Base-by-base conservation (phyloP, 2,113 vertebrate species). In the Callocephalon fimbriatum region DNA sequence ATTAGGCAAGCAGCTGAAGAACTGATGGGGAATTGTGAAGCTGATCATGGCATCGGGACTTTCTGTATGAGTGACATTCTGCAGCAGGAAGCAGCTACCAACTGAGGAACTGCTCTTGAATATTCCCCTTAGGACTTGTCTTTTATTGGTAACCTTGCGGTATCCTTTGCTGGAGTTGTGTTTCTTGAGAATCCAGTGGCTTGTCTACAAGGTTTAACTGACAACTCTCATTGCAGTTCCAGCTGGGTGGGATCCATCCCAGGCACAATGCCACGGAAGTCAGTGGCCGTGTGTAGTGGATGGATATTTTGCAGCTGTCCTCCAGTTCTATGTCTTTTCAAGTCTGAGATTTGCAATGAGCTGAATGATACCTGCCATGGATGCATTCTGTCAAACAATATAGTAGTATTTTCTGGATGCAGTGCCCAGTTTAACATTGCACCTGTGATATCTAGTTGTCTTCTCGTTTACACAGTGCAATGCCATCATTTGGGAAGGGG, bases 1-100 rank as follows among this genome's bases (percentile, higher is more conserved):
- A 97, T 98, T 97, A 97, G 96, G 97, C 95, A 92, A 97, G 97
- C 97, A 95, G 97, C 96, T 96, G 97, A 96, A 94, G 97, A 94
- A 86, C 93, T 95, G 97, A 93, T 98, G 97, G 94, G 95, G 95
- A 92, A 96, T 96, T 97, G 97, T 91, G 96, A 96, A 93, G 95
- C 96, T 95, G 93, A 97, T 94, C 91, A 95, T 97, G 97, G 95
- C 96, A 67, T 97, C 70, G 37, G 88, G 97, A 94, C 94, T 94
- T 92, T 93, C 59, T 8, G 15, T 84, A 93, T 93, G 96, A 97
- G 96, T 96, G 96, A 95, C 92, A 63, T 93, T 91, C 75, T 22
- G 7, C 88, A 76, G 93, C 45, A 10, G 86, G 95, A 70, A 86
- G 74, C 72, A 8, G 70, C 95, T 74, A 65, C 90, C 74, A 74